A percentile compares a stretch with the other conserved stretches of the same genome.
phyloP scores from a whole-genome alignment of 2,797 vertebrate species.

The Basileuterus tristriatus region DNA sequence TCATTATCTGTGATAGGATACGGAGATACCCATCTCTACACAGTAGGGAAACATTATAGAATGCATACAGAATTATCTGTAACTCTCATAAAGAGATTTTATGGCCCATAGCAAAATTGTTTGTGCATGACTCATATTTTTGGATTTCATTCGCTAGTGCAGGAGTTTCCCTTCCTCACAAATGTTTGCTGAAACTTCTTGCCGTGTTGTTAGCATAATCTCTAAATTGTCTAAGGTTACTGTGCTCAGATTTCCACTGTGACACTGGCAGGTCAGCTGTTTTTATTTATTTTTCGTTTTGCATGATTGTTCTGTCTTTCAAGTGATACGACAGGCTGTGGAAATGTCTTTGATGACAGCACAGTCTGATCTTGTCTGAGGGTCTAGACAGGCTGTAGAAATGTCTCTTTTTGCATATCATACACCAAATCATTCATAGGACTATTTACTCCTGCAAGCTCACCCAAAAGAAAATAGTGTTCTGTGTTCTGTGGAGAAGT shows the following conservation, averaged over 20 bases:
- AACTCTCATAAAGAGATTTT: constrained; percentile 72
- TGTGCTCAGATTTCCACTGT: constrained; percentile 58
- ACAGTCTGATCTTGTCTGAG: constrained; percentile 65
- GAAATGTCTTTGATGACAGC: constrained; percentile 66
- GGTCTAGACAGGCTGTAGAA: constrained; percentile 71
- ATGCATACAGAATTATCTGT: constrained; percentile 70
- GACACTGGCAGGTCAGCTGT: constrained; percentile 55
- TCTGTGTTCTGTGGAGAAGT: constrained; percentile 44
- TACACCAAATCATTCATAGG: constrained; percentile 47
- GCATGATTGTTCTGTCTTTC: constrained; percentile 51
- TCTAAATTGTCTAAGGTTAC: constrained; percentile 67
- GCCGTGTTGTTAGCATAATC: constrained; percentile 64
- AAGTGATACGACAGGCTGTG: constrained; percentile 61
- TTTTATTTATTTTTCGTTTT: constrained; percentile 69
- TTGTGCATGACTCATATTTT: constrained; percentile 72
- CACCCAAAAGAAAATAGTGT: constrained; percentile 12
- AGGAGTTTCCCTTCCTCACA: constrained; percentile 60
- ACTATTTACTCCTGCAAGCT: constrained; percentile 59
- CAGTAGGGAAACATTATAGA: constrained; percentile 74
- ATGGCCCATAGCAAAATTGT: constrained; percentile 73
- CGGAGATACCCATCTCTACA: constrained; percentile 66
- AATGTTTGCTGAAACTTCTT: constrained; percentile 70
- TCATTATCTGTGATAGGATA: constrained; percentile 71
- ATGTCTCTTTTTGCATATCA: constrained; percentile 64
- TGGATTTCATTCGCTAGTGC: constrained; percentile 60